Conservation (phyloP, 2,888 invertebrate species). For the Oscheius sp. region DNA sequence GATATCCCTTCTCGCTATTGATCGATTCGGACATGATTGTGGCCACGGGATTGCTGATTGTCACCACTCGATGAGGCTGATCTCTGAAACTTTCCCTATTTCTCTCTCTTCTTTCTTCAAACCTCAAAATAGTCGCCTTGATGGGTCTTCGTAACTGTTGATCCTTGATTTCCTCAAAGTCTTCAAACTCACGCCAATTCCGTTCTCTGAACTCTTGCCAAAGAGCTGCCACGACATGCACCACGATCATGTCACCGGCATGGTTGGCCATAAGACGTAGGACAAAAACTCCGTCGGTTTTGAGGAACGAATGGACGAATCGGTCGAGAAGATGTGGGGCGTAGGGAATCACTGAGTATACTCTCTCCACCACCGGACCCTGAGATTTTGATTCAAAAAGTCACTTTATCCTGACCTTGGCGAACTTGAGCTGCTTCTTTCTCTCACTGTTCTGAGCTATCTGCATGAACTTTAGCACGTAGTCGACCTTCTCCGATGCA, state of each 20-base stretch:
- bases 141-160: constrained; percentile 27
- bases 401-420: constrained; percentile 34
- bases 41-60: constrained; percentile 44
- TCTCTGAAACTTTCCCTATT: constrained; percentile 2
- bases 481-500: constrained; percentile 67
- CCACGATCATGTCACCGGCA: constrained; percentile 68
- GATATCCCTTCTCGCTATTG: constrained; percentile 40
- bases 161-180: constrained; percentile 61
- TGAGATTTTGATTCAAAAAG: background rate
- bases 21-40: constrained; percentile 46
- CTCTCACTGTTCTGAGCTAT: constrained; percentile 58
- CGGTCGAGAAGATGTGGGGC: constrained; percentile 65
- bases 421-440: constrained; percentile 48
- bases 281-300: constrained; percentile 71
- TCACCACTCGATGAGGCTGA: constrained; percentile 39
- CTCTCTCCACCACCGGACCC: constrained; percentile 47
- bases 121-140: constrained; percentile 31
- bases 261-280: constrained; percentile 72
- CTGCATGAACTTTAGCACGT: constrained; percentile 68
- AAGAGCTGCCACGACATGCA: constrained; percentile 52
- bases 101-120: background rate
- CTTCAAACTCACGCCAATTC: constrained; percentile 70
- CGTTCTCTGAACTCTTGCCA: constrained; percentile 56
- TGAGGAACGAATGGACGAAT: constrained; percentile 67
- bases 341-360: constrained; percentile 61